Base-by-base conservation (phyloP, 2,113 vertebrate species). In the Rostratula benghalensis region DNA sequence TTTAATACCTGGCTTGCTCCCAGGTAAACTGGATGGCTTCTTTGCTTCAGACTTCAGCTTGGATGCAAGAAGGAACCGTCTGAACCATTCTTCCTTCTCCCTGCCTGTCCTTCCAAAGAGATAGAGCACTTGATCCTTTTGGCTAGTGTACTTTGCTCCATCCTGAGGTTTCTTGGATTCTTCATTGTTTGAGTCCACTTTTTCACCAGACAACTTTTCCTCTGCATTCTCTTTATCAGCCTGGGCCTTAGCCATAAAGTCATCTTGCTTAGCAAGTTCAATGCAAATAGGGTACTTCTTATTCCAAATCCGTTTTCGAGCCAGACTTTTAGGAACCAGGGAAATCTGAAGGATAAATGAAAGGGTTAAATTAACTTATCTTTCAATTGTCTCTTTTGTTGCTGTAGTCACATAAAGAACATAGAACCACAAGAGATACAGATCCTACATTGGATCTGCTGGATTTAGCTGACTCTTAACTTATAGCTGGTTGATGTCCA, bases 251-350 rank as follows among this genome's bases (percentile, higher is more conserved):
- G 99, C 98, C 99, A 99, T 99, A 93, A 99, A 99, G 97, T 99
- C 98, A 41, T 99, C 99, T 97, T 99, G 99, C 87, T 96, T 98
- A 95, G 98, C 99, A 30, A 99, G 98, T 94, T 99, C 98, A 27
- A 99, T 98, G 97, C 99, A 99, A 96, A 99, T 99, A 4, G 99
- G 99, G 83, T 99, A 99, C 84, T 99, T 99, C 95, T 99, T 99
- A 97, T 99, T 99, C 99, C 99, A 99, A 71, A 99, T 98, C 41
- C 99, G 98, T 94, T 99, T 99, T 90, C 99, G 98, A 57, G 99
- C 99, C 97, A 99, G 98, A 95, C 98, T 99, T 93, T 99, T 98
- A 56, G 99, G 99, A 94, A 99, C 98, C 92, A 99, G 98, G 95
- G 98, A 98, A 96, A 99, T 99, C 99, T 99, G 97, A 45, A 79